These are phyloP conservation scores for Nebria brevicollis DNA, from an alignment of 2,888 invertebrate genomes.

Conservation along the genomic window DNA sequence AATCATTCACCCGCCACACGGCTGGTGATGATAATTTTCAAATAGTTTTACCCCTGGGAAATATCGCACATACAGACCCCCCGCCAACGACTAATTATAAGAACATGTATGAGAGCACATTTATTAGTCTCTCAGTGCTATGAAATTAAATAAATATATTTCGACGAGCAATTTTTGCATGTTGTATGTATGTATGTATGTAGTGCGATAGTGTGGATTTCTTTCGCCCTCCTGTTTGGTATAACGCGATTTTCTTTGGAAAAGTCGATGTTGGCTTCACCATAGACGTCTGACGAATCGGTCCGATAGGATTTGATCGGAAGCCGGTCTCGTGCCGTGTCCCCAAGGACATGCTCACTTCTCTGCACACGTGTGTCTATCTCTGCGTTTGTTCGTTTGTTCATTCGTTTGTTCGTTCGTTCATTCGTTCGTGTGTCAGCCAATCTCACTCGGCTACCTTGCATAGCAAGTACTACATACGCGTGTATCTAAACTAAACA, in stretches of 20 bases:
- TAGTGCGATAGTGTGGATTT: too few relatives aligned
- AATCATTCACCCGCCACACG: constrained; percentile 5
- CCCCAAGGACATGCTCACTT: neutral
- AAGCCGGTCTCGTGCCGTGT: neutral
- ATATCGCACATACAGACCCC: neutral
- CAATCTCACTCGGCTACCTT: neutral
- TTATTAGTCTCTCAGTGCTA: too few relatives aligned
- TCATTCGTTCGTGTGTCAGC: neutral
- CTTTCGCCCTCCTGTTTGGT: constrained; percentile 6
- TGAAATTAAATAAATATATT: too few relatives aligned
- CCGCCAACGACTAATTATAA: neutral
- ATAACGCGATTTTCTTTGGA: constrained; percentile 27
- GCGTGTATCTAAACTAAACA: neutral
- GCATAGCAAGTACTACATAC: neutral
- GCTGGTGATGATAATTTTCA: constrained; percentile 7
- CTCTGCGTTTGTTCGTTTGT: neutral
- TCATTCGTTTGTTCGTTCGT: too few relatives aligned
- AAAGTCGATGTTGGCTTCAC: constrained; percentile 24
- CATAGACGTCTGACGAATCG: constrained; percentile 34
- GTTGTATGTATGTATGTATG: too few relatives aligned
- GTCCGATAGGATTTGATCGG: constrained; percentile 29
- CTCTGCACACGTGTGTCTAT: neutral
- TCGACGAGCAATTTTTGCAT: too few relatives aligned
- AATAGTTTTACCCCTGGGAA: constrained; percentile 1
- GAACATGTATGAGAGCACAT: too few relatives aligned